Evolutionary conservation across 2,797 vertebrate species (phyloP).

Genomic region (Pteropus rufus): DNA sequence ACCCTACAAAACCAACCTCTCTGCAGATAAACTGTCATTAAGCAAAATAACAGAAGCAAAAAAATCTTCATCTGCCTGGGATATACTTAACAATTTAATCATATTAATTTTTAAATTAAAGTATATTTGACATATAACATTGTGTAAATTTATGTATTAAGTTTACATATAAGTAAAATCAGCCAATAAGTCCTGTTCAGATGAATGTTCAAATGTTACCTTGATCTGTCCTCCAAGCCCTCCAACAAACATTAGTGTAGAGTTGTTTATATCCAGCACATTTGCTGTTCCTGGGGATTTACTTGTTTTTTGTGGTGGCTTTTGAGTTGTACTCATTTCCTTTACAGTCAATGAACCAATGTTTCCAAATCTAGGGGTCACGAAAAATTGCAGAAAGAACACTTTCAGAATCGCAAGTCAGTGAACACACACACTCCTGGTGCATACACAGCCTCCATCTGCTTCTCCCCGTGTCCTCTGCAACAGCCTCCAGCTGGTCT

Average conservation of each 20-base stretch:
- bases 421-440: fast-evolving
- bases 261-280: conserved; percentile 89
- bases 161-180: not conserved
- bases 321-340: conserved; percentile 83
- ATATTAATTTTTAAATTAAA: not conserved
- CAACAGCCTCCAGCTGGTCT: not conserved
- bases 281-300: conserved; percentile 86
- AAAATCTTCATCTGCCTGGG: not conserved
- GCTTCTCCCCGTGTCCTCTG: fast-evolving
- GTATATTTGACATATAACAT: not conserved
- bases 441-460: no score
- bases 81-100: not conserved
- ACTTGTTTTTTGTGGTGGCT: conserved; percentile 80
- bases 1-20: not conserved
- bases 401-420: not conserved
- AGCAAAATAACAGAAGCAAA: not conserved
- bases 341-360: conserved; percentile 88
- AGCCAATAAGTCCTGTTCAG: not conserved
- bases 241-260: conserved; percentile 91
- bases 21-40: not conserved
- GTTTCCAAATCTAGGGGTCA: conserved; percentile 88
- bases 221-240: conserved; percentile 89
- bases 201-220: conserved; percentile 79
- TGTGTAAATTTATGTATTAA: not conserved
- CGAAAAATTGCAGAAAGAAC: conserved; percentile 35